A percentile compares a stretch with the other conserved stretches of the same genome.
These are phyloP conservation scores for Tricholauxania praeusta DNA, from an alignment of 2,888 invertebrate genomes.

Conservation along the genomic window DNA sequence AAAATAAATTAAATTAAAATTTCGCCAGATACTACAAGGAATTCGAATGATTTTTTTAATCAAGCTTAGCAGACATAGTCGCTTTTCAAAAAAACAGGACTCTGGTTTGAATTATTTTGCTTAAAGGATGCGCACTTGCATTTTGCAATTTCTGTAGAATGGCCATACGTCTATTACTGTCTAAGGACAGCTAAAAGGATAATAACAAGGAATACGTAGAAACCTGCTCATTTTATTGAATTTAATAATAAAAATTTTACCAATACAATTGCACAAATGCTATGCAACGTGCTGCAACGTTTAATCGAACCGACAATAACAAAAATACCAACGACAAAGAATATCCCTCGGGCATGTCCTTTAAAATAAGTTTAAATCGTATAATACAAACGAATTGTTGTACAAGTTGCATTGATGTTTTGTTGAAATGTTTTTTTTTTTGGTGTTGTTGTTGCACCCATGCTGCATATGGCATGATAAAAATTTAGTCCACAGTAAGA, in stretches of 20 bases:
- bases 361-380: slow-evolving; percentile 14
- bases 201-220: slow-evolving; percentile 2
- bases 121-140: no score
- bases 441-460: slow-evolving; percentile 37
- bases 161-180: not conserved
- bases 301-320: not conserved
- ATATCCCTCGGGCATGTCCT: slow-evolving; percentile 12
- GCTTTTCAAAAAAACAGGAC: not conserved
- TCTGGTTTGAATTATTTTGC: not conserved
- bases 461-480: slow-evolving; percentile 28
- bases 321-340: not conserved
- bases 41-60: not conserved
- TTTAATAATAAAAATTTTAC: slow-evolving; percentile 4
- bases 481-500: slow-evolving; percentile 47
- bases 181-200: not conserved
- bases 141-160: not conserved
- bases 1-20: no score
- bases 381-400: slow-evolving; percentile 6
- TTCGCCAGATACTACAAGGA: not conserved
- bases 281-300: not conserved
- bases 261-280: not conserved
- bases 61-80: not conserved
- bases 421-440: slow-evolving; percentile 4
- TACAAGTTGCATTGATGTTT: slow-evolving; percentile 5
- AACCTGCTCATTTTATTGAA: not conserved